phyloP scores from a whole-genome alignment of 1,140 invertebrate genomes.

The Apis mellifera region Amel_HAv3.1 CM009941.2:11256001-11256500 shows the following conservation, averaged over 20 bases:
- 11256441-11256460: conserved; percentile 47
- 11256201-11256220: conserved; percentile 50
- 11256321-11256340: conserved; percentile 46
- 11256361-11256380: not conserved
- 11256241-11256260: conserved; percentile 55
- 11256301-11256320: conserved; percentile 52
- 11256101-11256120: too few species aligned
- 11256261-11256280: conserved; percentile 51
- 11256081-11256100: too few species aligned
- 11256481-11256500: conserved; percentile 66
- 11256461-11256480: conserved; percentile 69
- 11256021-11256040: too few species aligned
- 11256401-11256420: not conserved
- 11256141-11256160: too few species aligned
- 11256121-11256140: too few species aligned
- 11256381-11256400: not conserved
- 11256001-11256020: too few species aligned
- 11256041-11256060: too few species aligned
- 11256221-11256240: conserved; percentile 44
- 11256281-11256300: conserved; percentile 53
- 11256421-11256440: conserved; percentile 48
- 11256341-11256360: conserved; percentile 38
- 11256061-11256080: too few species aligned
- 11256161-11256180: too few species aligned
- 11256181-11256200: not conserved